Base-by-base conservation (phyloP, 2,113 vertebrate species). In the Osmerus mordax region DNA sequence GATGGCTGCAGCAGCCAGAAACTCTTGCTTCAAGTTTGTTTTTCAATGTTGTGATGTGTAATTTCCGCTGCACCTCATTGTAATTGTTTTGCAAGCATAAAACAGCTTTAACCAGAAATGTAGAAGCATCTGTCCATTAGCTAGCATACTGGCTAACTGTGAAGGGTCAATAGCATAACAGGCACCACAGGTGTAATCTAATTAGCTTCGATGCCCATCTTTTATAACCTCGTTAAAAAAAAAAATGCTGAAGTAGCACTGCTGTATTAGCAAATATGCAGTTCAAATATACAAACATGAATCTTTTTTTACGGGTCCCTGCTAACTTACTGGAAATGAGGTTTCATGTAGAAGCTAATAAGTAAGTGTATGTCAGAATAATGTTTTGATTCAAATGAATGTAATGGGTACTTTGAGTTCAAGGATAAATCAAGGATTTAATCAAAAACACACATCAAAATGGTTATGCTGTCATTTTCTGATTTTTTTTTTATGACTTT, bases 191-290 rank as follows among this genome's bases (percentile, higher is more conserved):
- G 84, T 86, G 75, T 83, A 86, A 83, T 88, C 75, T 78, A 73
- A 83, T 88, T 79, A 81, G 81, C 69, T 76, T 59, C 78, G 71
- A 82, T 82, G 70, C 77, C 62, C 73, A 47, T 65, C 67, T 88
- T 90, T 85, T 87, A 84, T 87, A 83, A 65, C 78, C 78, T 87
- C 74, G 78, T 88, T 87, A 88, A 90, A 88, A 84, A 47, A 47
- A 47, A 11, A 47, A 47, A 47, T 87, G 87, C 86, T 86, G 85
- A 81, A 77, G 82, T 75, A 81, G 86, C 82, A 82, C 61, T 58
- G 70, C 1, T 21, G 72, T 83, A 82, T 88, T 81, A 84, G 83
- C 85, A 87, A 87, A 88, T 83, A 83, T 25, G 72, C 78, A 81
- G 72, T 65, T 67, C 73, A 70, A 87, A 83, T 83, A 81, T 73